A percentile compares a stretch with the other conserved stretches of the same genome.
These are phyloP conservation scores for Nephrotoma guestfalica DNA, from an alignment of 2,888 invertebrate genomes.

Conservation along the genomic window DNA sequence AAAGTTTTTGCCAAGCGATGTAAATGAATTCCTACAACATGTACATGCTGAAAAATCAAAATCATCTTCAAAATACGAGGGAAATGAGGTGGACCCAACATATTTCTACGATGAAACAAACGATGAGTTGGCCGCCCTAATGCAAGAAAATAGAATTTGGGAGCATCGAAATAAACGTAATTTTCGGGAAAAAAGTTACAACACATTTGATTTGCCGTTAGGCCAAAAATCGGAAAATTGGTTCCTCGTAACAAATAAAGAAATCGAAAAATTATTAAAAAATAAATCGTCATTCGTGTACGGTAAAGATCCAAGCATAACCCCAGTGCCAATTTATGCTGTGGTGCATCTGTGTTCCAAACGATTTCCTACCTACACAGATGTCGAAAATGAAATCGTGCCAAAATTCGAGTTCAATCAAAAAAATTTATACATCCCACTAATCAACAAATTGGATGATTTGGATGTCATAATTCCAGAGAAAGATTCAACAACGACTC, in stretches of 20 bases:
- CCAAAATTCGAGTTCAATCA: slow-evolving; percentile 5
- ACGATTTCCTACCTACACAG: neutral
- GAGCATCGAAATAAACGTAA: slow-evolving; percentile 2
- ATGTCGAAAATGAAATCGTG: slow-evolving; percentile 4
- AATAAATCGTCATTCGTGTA: slow-evolving; percentile 40
- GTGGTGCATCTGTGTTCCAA: slow-evolving; percentile 36
- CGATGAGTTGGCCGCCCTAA: neutral
- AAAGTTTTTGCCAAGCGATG: slow-evolving; percentile 44
- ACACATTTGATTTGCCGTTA: slow-evolving; percentile 15
- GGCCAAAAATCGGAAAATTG: slow-evolving; percentile 29
- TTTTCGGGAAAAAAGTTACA: neutral
- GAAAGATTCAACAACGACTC: neutral
- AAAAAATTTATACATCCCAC: slow-evolving; percentile 9
- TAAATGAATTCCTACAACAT: slow-evolving; percentile 44
- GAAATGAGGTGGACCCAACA: slow-evolving; percentile 1
- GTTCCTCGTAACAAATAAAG: slow-evolving; percentile 35
- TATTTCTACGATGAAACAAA: neutral
- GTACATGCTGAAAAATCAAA: slow-evolving; percentile 31
- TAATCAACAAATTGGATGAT: neutral
- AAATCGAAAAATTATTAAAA: slow-evolving; percentile 27
- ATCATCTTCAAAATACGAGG: neutral
- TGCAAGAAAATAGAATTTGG: neutral
- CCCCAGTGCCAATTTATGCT: slow-evolving; percentile 43
- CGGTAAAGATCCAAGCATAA: slow-evolving; percentile 39
- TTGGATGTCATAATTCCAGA: neutral